phyloP scores from a whole-genome alignment of 2,797 vertebrate species.

The Sebastes trivittatus region DNA sequence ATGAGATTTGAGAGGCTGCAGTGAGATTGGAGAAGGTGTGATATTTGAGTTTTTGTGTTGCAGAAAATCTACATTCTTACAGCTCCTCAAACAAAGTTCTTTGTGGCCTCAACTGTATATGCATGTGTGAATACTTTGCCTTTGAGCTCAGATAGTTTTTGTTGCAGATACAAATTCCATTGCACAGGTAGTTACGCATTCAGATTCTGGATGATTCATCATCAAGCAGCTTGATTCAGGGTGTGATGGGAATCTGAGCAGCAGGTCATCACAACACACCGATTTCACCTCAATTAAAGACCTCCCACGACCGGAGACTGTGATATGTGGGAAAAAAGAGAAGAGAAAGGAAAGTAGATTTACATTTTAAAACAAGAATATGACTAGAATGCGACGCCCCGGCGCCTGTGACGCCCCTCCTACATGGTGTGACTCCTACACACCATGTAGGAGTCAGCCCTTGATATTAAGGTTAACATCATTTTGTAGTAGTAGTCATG shows the following conservation, averaged over 20 bases:
- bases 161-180: neutral
- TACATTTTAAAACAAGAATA: neutral
- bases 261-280: conserved; percentile 1
- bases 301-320: neutral
- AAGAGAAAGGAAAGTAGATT: neutral
- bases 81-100: neutral
- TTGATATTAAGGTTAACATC: neutral
- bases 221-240: neutral
- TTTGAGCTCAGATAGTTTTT: neutral
- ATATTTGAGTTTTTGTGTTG: neutral
- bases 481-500: neutral
- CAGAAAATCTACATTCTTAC: neutral
- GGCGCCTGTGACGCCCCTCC: no score
- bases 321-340: conserved; percentile 3
- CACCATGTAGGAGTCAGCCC: neutral
- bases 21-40: conserved; percentile 2
- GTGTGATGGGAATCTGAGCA: conserved; percentile 5
- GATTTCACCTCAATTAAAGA: conserved; percentile 31
- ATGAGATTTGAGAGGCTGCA: neutral
- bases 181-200: neutral
- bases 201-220: neutral
- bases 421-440: no score
- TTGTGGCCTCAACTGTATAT: neutral
- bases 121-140: neutral
- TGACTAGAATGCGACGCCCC: neutral